These are phyloP conservation scores for Chrosomus eos DNA, from an alignment of 2,797 vertebrate species.

Conservation along the genomic window DNA sequence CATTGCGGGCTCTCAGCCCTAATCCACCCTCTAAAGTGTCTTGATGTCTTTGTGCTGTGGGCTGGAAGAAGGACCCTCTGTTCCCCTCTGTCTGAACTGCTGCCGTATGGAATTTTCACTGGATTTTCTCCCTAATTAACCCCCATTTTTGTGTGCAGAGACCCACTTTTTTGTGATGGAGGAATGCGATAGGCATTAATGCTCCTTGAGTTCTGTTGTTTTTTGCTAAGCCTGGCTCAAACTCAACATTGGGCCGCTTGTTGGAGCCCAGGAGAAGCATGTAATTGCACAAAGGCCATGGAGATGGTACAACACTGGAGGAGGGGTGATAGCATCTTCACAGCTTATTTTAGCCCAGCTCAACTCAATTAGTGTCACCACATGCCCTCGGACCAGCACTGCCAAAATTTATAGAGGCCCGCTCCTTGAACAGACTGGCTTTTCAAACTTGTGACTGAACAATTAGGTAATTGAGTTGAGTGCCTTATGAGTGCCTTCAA, in stretches of 20 bases:
- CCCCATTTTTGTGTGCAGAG: conserved; percentile 57
- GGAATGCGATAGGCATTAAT: conserved; percentile 59
- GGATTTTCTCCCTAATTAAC: conserved; percentile 73
- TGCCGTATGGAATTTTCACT: conserved; percentile 65
- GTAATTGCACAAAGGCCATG: conserved; percentile 54
- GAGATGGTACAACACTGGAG: conserved; percentile 19
- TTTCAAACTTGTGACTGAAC: conserved; percentile 12
- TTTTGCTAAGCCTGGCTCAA: conserved; percentile 59
- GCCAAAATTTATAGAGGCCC: not conserved
- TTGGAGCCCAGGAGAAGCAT: conserved; percentile 49
- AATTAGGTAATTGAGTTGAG: not conserved
- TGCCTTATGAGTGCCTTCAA: not conserved
- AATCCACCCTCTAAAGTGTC: conserved; percentile 49
- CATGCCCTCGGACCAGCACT: conserved; percentile 19
- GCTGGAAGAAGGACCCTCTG: conserved; percentile 64
- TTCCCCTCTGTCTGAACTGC: conserved; percentile 63
- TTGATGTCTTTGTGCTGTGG: conserved; percentile 58
- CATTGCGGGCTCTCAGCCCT: conserved; percentile 42
- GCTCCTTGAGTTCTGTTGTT: conserved; percentile 56
- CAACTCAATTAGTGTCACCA: conserved; percentile 46
- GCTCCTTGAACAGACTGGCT: conserved; percentile 23
- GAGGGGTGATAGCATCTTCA: conserved; percentile 57
- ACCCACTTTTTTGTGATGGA: conserved; percentile 51
- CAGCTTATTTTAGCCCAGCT: conserved; percentile 55
- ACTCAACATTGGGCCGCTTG: conserved; percentile 55